Percentiles rank a stretch among this genome's conserved stretches.
Conservation (phyloP, 2,113 vertebrate genomes). For the Engraulis encrasicolus region DNA sequence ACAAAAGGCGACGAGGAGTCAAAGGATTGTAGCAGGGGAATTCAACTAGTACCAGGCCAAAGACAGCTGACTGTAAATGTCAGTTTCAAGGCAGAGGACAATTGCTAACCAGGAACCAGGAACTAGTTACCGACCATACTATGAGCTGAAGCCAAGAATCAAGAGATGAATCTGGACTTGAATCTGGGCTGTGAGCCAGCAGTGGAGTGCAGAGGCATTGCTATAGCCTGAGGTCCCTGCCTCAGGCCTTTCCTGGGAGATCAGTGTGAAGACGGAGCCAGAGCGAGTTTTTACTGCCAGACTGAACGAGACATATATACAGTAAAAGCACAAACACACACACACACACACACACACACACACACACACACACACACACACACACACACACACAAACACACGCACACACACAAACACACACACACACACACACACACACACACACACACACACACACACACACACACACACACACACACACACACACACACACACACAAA, state of each 20-base stretch:
- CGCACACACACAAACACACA: not conserved
- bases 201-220: not conserved
- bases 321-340: too few species aligned
- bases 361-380: slow-evolving; percentile 34
- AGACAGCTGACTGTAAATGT: too few species aligned
- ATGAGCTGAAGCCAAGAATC: not conserved
- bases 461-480: not conserved
- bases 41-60: too few species aligned
- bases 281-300: not conserved
- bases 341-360: slow-evolving; percentile 9
- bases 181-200: not conserved
- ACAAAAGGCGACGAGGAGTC: too few species aligned
- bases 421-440: not conserved
- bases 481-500: not conserved
- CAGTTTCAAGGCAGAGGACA: not conserved
- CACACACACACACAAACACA: slow-evolving; percentile 7
- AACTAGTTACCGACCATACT: too few species aligned
- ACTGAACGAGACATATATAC: not conserved
- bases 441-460: not conserved
- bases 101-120: not conserved
- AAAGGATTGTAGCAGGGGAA: too few species aligned
- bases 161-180: not conserved
- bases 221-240: not conserved
- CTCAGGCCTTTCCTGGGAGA: not conserved
- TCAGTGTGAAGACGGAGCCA: not conserved